phyloP scores from a whole-genome alignment of 2,888 invertebrate genomes.

The Sphinx pinastri region DNA sequence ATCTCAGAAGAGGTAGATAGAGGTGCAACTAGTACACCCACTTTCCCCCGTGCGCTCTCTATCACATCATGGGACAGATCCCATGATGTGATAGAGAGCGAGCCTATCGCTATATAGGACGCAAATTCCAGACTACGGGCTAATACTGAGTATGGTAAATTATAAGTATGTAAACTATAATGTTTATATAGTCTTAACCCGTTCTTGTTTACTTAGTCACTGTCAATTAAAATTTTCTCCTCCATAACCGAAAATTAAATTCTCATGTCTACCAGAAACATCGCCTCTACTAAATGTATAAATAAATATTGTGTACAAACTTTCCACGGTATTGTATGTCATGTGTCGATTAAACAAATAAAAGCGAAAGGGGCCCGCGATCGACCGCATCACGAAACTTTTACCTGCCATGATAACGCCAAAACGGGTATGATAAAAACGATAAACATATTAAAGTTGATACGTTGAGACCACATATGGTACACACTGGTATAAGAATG shows the following conservation, averaged over 20 bases:
- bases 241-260: background rate
- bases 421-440: background rate
- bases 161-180: too few relatives aligned
- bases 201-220: background rate
- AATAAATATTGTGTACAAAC: slow-evolving; percentile 11
- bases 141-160: too few relatives aligned
- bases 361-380: slow-evolving; percentile 10
- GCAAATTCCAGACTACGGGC: too few relatives aligned
- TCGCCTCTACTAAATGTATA: background rate
- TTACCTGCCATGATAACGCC: slow-evolving; percentile 16
- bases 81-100: too few relatives aligned
- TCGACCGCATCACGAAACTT: slow-evolving; percentile 5
- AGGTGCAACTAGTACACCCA: too few relatives aligned
- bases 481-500: too few relatives aligned
- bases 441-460: background rate
- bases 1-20: too few relatives aligned
- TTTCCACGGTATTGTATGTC: slow-evolving; percentile 17
- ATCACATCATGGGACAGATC: too few relatives aligned
- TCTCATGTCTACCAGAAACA: background rate
- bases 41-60: too few relatives aligned
- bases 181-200: too few relatives aligned
- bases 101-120: too few relatives aligned
- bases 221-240: background rate
- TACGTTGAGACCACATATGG: too few relatives aligned
- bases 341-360: slow-evolving; percentile 25